A percentile compares a stretch with the other conserved stretches of the same genome.
Evolutionary conservation across 2,888 invertebrate genomes (phyloP).

Genomic region (Balanococcus diminutus): DNA sequence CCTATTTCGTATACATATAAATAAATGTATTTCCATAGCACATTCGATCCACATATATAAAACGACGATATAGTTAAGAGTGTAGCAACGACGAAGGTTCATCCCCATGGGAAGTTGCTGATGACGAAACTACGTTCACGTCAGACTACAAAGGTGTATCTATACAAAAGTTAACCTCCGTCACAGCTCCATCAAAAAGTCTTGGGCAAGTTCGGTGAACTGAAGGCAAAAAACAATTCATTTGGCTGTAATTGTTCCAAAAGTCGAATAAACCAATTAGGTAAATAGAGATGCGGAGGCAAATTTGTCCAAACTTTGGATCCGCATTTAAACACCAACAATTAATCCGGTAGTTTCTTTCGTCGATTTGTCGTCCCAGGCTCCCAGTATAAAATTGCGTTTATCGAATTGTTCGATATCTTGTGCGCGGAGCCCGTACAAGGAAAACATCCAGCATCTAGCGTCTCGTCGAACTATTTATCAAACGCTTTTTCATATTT

Average conservation of each 20-base stretch:
- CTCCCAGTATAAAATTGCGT: not conserved
- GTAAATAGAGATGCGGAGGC: not conserved
- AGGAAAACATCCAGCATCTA: not conserved
- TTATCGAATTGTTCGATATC: not conserved
- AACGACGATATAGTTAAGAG: not conserved
- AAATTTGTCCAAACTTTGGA: not conserved
- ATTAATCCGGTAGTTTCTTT: not conserved
- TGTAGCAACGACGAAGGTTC: not conserved
- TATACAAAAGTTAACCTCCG: not conserved
- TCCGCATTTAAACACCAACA: not conserved
- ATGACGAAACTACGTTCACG: not conserved
- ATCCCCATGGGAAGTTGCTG: not conserved
- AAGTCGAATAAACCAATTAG: not conserved
- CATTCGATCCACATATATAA: no score
- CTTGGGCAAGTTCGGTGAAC: not conserved
- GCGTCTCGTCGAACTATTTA: not conserved
- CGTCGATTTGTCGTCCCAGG: not conserved
- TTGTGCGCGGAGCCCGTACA: not conserved
- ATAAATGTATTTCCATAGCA: no score
- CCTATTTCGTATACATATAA: no score
- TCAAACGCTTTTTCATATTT: constrained; percentile 12
- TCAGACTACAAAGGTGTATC: not conserved
- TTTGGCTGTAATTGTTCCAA: no score
- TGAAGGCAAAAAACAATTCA: not conserved
- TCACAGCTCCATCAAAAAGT: not conserved